Evolutionary conservation across 2,888 invertebrate species (phyloP).

Genomic region (Oeneis ivallda): DNA sequence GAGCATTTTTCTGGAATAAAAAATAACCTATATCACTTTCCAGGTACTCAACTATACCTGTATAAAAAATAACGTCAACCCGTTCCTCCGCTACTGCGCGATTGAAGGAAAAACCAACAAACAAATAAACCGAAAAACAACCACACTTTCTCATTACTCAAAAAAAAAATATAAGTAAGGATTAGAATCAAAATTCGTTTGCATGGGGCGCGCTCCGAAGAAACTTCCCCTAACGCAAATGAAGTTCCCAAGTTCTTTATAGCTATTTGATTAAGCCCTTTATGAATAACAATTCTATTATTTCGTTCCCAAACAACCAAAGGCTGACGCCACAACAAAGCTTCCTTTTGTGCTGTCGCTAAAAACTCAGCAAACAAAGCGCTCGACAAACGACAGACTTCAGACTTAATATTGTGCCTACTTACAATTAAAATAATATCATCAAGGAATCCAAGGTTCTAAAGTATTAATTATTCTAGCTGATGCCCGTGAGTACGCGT

Average conservation of each 20-base stretch:
- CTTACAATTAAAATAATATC: neutral
- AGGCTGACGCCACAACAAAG: neutral
- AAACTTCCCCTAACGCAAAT: neutral
- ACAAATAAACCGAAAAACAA: no score
- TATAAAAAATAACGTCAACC: neutral
- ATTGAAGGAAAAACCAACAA: no score
- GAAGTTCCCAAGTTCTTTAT: neutral
- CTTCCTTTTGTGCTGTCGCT: conserved; percentile 6
- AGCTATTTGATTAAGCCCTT: conserved; percentile 4
- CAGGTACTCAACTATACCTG: no score
- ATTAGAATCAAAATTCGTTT: no score
- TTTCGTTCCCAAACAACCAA: neutral
- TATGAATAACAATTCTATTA: conserved; percentile 8
- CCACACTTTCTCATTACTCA: no score
- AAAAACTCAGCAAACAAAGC: conserved; percentile 7
- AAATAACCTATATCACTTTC: no score
- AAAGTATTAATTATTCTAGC: neutral
- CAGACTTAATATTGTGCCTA: neutral
- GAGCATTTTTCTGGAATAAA: no score
- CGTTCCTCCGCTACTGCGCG: no score
- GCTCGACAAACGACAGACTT: neutral
- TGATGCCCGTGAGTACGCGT: no score
- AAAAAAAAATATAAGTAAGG: no score
- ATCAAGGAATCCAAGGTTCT: neutral
- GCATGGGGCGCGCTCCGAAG: no score